These are phyloP conservation scores for Cyprinodon diabolis DNA, from an alignment of 2,797 vertebrate genomes.

Conservation along the genomic window DNA sequence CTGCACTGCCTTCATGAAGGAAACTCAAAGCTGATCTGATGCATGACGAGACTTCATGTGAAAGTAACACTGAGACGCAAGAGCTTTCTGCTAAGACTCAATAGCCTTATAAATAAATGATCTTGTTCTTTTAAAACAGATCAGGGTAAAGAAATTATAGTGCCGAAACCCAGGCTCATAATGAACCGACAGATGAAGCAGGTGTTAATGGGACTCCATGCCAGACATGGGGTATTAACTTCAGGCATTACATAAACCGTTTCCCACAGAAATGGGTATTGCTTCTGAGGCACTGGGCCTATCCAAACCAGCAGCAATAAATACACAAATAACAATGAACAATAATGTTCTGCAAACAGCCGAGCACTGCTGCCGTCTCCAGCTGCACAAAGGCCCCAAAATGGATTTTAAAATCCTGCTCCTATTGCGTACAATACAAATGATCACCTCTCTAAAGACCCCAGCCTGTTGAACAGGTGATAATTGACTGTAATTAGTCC, in stretches of 20 bases:
- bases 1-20: constrained; percentile 48
- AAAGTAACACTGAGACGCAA: neutral
- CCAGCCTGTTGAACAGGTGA: neutral
- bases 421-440: neutral
- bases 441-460: neutral
- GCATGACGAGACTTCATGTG: constrained; percentile 18
- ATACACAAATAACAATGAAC: constrained; percentile 2
- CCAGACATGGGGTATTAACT: neutral
- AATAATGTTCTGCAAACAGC: neutral
- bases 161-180: neutral
- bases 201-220: neutral
- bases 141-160: neutral
- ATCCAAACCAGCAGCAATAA: neutral
- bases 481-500: neutral
- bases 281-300: neutral
- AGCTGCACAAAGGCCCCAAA: neutral
- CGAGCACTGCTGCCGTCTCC: neutral
- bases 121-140: neutral
- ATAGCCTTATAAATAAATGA: neutral
- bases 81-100: neutral
- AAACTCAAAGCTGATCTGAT: constrained; percentile 43
- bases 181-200: neutral
- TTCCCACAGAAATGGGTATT: neutral
- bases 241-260: neutral
- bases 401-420: neutral